Conservation (phyloP, 2,888 invertebrate genomes). For the Napeogenes sylphis region DNA sequence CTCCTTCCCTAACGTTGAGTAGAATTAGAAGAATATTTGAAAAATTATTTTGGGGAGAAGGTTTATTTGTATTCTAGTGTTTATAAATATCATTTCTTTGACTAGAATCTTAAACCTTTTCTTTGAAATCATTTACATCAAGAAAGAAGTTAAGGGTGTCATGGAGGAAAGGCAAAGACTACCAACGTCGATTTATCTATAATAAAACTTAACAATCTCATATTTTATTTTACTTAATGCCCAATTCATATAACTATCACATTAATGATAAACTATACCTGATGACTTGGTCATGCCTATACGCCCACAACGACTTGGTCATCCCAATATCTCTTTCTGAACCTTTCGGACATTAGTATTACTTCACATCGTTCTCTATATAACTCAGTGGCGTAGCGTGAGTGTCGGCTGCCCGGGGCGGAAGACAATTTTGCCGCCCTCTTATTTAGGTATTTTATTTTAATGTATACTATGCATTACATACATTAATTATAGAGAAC, state of each 20-base stretch:
- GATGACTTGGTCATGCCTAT: no score
- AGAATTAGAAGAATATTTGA: slow-evolving; percentile 19
- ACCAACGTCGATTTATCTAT: slow-evolving; percentile 5
- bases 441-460: no score
- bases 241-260: background rate
- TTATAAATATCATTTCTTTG: slow-evolving; percentile 6
- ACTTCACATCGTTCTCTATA: no score
- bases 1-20: slow-evolving; percentile 48
- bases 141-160: slow-evolving; percentile 39
- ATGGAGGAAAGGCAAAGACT: slow-evolving; percentile 11
- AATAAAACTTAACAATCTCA: slow-evolving; percentile 1
- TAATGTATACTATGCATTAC: no score
- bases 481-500: no score
- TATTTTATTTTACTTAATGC: background rate
- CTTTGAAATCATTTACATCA: slow-evolving; percentile 28
- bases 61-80: slow-evolving; percentile 3
- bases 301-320: no score
- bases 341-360: no score
- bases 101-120: slow-evolving; percentile 26
- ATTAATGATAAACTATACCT: no score
- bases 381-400: no score
- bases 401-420: no score
- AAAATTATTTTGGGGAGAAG: slow-evolving; percentile 3
- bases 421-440: no score
- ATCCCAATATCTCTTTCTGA: no score